A percentile compares a stretch with the other conserved stretches of the same genome.
These are phyloP conservation scores for Orchestes rusci DNA, from an alignment of 2,888 invertebrate genomes.

Conservation along the genomic window DNA sequence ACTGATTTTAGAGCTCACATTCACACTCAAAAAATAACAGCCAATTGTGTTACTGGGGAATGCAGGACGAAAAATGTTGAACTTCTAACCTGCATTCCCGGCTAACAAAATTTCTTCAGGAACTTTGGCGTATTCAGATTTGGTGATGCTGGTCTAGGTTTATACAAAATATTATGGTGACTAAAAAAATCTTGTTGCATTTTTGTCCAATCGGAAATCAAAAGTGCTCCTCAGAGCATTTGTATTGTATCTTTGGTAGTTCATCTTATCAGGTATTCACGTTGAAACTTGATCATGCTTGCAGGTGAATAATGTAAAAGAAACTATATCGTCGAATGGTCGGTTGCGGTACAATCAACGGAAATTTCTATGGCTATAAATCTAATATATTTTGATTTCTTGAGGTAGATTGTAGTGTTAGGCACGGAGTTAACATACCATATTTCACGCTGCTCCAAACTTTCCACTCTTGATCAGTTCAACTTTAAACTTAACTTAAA, in stretches of 20 bases:
- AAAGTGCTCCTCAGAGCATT: constrained; percentile 27
- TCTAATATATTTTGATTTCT: constrained; percentile 44
- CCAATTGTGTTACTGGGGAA: no score
- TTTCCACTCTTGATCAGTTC: constrained; percentile 30
- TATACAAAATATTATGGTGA: no score
- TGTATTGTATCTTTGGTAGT: constrained; percentile 38
- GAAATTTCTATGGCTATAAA: constrained; percentile 41
- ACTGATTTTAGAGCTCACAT: constrained; percentile 28
- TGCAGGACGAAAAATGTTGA: no score
- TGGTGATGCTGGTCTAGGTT: constrained; percentile 26
- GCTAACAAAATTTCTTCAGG: constrained; percentile 37
- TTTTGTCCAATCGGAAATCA: constrained; percentile 17
- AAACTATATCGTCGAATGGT: constrained; percentile 33
- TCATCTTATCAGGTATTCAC: no score
- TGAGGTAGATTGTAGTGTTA: constrained; percentile 43
- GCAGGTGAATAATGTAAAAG: constrained; percentile 29
- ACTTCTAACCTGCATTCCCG: no score
- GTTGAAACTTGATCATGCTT: no score
- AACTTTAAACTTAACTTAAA: constrained; percentile 23
- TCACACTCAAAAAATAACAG: constrained; percentile 39
- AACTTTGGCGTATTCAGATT: constrained; percentile 35
- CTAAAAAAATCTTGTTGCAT: constrained; percentile 26
- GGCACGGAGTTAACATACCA: constrained; percentile 41
- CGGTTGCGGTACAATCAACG: constrained; percentile 40
- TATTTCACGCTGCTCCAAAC: constrained; percentile 39